Conservation (phyloP, 2,888 invertebrate species). For the Formica aserva region DNA sequence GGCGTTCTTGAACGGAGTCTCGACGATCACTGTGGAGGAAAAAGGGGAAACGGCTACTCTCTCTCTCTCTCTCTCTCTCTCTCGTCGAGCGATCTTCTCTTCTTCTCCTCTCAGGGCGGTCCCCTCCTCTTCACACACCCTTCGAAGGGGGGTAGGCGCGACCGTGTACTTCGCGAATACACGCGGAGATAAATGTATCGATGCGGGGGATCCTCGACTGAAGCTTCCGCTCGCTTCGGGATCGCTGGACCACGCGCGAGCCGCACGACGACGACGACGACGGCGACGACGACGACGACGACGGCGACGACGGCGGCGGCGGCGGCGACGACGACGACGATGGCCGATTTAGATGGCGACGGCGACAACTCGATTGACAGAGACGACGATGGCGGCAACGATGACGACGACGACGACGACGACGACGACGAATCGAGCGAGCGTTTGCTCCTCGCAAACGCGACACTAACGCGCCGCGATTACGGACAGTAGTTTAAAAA, state of each 20-base stretch:
- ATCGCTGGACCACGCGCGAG: conserved; percentile 74
- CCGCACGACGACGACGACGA: conserved; percentile 34
- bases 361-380: conserved; percentile 73
- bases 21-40: not conserved
- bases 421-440: conserved; percentile 72
- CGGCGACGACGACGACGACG: conserved; percentile 66
- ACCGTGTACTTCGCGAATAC: conserved; percentile 46
- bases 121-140: conserved; percentile 32
- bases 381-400: conserved; percentile 71
- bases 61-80: conserved; percentile 43
- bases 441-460: conserved; percentile 76
- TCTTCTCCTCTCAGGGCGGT: conserved; percentile 35
- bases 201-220: conserved; percentile 29
- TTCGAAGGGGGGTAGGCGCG: conserved; percentile 34
- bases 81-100: not conserved
- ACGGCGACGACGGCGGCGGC: conserved; percentile 59
- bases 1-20: conserved; percentile 60
- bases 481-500: conserved; percentile 11
- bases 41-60: not conserved
- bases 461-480: conserved; percentile 79
- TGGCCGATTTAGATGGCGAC: conserved; percentile 69
- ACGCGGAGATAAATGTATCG: conserved; percentile 22
- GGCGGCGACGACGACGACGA: conserved; percentile 47
- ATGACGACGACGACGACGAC: conserved; percentile 74
- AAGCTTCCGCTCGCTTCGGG: conserved; percentile 64